Conservation (phyloP, 2,888 invertebrate species). For the Microplitis manilae region DNA sequence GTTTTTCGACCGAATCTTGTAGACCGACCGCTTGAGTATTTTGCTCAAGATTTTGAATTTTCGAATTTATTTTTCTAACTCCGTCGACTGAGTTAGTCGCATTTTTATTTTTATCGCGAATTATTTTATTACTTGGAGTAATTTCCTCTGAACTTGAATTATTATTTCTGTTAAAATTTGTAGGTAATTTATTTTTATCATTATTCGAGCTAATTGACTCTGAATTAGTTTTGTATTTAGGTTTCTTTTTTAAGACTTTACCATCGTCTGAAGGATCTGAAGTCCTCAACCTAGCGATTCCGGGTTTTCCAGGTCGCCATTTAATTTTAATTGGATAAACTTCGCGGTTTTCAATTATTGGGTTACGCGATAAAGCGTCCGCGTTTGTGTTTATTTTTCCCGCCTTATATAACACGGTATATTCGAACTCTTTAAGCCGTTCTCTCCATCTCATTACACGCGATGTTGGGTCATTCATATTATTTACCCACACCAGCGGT, state of each 20-base stretch:
- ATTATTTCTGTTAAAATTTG: not conserved
- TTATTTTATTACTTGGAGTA: too few relatives aligned
- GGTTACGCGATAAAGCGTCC: slow-evolving; percentile 34
- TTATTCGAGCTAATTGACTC: not conserved
- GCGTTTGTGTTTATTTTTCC: slow-evolving; percentile 34
- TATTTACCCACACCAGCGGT: slow-evolving; percentile 24
- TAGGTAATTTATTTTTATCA: not conserved
- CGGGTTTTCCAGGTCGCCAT: slow-evolving; percentile 33
- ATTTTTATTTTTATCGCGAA: not conserved
- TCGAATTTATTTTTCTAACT: not conserved
- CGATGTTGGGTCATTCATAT: slow-evolving; percentile 54
- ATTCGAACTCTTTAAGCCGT: slow-evolving; percentile 56
- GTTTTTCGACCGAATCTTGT: not conserved
- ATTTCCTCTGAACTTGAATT: not conserved
- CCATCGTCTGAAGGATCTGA: not conserved
- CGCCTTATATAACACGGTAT: slow-evolving; percentile 32
- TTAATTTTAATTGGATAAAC: slow-evolving; percentile 21
- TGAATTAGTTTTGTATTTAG: not conserved
- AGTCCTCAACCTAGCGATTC: slow-evolving; percentile 23
- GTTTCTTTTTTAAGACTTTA: not conserved
- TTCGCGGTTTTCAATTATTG: not conserved
- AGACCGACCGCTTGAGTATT: not conserved
- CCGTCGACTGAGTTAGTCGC: not conserved
- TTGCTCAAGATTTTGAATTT: not conserved
- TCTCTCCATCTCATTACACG: slow-evolving; percentile 55